Percentiles rank a stretch among this genome's conserved stretches.
phyloP scores from a whole-genome alignment of 92 coral and sea anemone species.

The Bergia sp. region DNA sequence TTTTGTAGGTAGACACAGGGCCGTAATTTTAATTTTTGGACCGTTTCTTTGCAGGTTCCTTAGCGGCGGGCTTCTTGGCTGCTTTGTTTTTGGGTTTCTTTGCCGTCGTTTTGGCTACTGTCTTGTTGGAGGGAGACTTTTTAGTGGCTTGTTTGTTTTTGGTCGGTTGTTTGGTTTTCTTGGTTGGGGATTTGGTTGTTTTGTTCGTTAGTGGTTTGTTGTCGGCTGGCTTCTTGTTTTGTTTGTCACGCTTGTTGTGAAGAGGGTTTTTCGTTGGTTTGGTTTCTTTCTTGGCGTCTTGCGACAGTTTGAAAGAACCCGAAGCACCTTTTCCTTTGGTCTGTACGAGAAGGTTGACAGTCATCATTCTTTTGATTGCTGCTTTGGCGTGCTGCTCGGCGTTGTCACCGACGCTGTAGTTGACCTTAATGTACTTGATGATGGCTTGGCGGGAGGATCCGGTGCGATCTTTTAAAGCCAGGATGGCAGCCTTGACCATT shows the following conservation, averaged over 20 bases:
- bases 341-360: constrained; percentile 15
- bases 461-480: too few species aligned
- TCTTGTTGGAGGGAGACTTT: constrained; percentile 5
- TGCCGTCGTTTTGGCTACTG: neutral
- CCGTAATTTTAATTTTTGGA: neutral
- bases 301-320: constrained; percentile 19
- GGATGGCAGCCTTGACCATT: too few species aligned
- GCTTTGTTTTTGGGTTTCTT: neutral
- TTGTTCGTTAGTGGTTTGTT: constrained; percentile 8
- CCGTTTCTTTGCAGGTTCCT: neutral
- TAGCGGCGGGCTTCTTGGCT: constrained; percentile 4
- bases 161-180: constrained; percentile 16
- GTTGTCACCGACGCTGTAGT: constrained; percentile 13
- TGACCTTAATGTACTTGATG: constrained; percentile 19
- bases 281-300: constrained; percentile 20
- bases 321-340: constrained; percentile 26
- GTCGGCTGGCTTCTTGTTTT: constrained; percentile 16
- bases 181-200: constrained; percentile 1
- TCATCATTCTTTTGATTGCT: constrained; percentile 19
- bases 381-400: constrained; percentile 18
- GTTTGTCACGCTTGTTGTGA: neutral
- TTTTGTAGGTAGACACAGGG: neutral
- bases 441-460: constrained; percentile 26
- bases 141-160: neutral
- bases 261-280: neutral